A percentile compares a stretch with the other conserved stretches of the same genome.
Conservation (phyloP, 2,113 vertebrate genomes). For the Cyanoramphus novaezelandiae region DNA sequence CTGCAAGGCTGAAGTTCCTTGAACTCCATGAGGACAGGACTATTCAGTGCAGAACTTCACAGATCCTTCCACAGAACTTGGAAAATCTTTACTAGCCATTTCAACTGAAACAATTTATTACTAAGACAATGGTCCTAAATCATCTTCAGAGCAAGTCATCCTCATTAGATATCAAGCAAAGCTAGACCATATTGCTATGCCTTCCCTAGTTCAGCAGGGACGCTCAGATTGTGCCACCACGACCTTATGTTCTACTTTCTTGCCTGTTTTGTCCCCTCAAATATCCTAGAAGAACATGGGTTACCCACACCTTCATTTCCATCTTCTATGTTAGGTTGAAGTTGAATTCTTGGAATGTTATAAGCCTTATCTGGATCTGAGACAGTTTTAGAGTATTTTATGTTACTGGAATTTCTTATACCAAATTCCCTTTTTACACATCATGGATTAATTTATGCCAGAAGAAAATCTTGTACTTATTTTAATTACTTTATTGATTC, state of each 20-base stretch:
- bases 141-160: not conserved
- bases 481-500: slow-evolving; percentile 1
- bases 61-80: not conserved
- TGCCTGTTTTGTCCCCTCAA: not conserved
- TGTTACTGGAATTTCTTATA: not conserved
- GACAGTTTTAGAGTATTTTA: not conserved
- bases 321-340: not conserved
- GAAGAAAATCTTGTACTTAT: not conserved
- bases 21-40: not conserved
- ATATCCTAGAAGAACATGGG: not conserved
- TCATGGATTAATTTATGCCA: not conserved
- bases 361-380: not conserved
- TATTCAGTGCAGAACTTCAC: not conserved
- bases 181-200: not conserved
- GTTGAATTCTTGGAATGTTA: not conserved
- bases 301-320: not conserved
- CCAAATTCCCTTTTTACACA: not conserved
- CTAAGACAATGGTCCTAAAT: not conserved
- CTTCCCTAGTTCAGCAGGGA: not conserved
- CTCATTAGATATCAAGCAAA: not conserved
- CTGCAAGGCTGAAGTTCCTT: not conserved
- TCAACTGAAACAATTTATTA: not conserved
- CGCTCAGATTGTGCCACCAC: not conserved
- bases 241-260: not conserved
- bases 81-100: not conserved